phyloP scores from a whole-genome alignment of 2,113 vertebrate genomes.

The Epinephelus moara region DNA sequence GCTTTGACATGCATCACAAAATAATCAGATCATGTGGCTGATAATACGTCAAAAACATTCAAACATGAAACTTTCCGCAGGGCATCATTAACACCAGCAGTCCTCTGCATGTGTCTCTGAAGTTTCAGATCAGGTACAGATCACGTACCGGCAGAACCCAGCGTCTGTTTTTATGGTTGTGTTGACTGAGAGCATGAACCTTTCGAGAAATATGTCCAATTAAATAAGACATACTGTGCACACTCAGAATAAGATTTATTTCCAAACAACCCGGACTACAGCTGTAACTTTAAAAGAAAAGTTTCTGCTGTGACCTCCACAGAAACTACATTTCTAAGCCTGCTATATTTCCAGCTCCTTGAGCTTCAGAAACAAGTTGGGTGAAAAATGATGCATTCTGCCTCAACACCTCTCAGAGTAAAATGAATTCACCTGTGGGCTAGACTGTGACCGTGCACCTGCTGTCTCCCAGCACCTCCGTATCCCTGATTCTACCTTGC shows the following conservation, averaged over 20 bases:
- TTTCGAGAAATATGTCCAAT: slow-evolving; percentile 32
- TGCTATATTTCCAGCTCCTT: background rate
- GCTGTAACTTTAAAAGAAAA: background rate
- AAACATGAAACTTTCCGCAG: too few species aligned
- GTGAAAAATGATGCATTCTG: background rate
- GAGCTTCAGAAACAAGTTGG: background rate
- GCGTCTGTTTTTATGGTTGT: slow-evolving; percentile 1
- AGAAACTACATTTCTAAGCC: background rate
- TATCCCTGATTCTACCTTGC: background rate
- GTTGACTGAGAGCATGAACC: background rate
- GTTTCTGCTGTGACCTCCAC: background rate
- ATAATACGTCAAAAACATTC: too few species aligned
- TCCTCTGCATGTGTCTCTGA: background rate
- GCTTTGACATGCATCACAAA: too few species aligned
- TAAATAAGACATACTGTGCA: background rate
- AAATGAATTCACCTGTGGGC: slow-evolving; percentile 1
- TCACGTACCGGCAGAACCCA: background rate
- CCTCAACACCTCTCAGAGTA: background rate
- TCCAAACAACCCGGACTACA: background rate
- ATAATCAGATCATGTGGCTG: too few species aligned
- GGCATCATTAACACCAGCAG: background rate
- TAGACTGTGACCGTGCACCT: background rate
- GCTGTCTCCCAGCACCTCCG: background rate
- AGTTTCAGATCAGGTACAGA: background rate
- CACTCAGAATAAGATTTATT: background rate